Evolutionary conservation across 2,113 vertebrate genomes (phyloP).

Genomic region (Mesembrinibis cayennensis): DNA sequence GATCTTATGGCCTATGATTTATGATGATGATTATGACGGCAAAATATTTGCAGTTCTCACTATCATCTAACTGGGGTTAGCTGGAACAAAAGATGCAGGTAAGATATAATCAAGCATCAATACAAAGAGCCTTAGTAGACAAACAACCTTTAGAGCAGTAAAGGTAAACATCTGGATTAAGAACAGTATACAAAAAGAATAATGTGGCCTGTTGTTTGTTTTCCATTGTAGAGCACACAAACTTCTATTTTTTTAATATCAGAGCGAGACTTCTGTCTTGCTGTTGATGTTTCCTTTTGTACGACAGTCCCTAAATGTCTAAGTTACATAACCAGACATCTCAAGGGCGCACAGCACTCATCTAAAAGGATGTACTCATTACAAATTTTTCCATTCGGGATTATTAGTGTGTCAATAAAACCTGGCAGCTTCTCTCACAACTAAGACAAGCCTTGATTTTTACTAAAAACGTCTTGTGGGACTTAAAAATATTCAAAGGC

Average conservation of each 20-base stretch:
- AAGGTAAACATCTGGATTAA: constrained; percentile 13
- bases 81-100: constrained; percentile 9
- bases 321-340: constrained; percentile 43
- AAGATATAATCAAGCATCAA: background rate
- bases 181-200: background rate
- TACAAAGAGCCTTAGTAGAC: background rate
- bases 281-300: background rate
- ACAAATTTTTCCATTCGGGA: constrained; percentile 22
- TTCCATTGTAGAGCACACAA: background rate
- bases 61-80: background rate
- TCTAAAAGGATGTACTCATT: constrained; percentile 37
- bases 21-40: constrained; percentile 73
- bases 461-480: background rate
- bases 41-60: constrained; percentile 68
- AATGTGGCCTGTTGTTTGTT: background rate
- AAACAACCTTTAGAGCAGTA: background rate
- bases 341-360: constrained; percentile 25
- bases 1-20: constrained; percentile 75
- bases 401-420: constrained; percentile 31
- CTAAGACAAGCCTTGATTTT: constrained; percentile 1
- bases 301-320: background rate
- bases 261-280: background rate
- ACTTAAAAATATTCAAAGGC: background rate
- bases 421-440: background rate
- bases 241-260: background rate